Conservation (phyloP, 2,113 vertebrate genomes). For the Passer montanus region DNA sequence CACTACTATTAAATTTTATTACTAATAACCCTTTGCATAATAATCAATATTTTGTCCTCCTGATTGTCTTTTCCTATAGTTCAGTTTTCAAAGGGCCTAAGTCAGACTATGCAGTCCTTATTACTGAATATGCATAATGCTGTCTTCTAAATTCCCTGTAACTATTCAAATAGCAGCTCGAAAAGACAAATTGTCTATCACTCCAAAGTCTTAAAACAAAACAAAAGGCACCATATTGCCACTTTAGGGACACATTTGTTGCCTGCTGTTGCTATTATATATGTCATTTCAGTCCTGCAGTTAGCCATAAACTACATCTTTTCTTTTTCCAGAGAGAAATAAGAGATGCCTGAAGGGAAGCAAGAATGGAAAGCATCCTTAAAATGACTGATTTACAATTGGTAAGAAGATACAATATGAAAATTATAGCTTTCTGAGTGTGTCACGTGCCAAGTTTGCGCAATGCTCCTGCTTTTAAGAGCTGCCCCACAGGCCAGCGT, state of each 20-base stretch:
- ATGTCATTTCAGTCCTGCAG: conserved; percentile 83
- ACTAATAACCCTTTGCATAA: background rate
- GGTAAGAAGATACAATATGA: conserved; percentile 74
- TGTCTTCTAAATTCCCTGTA: conserved; percentile 75
- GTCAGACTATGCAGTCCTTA: conserved; percentile 12
- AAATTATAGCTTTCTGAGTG: conserved; percentile 69
- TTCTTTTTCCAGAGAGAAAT: conserved; percentile 81
- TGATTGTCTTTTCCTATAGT: background rate
- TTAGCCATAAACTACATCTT: conserved; percentile 84
- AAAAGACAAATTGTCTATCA: conserved; percentile 79
- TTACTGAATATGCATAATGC: conserved; percentile 61
- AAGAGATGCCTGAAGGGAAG: conserved; percentile 81
- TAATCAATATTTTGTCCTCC: conserved; percentile 5
- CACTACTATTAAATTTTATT: background rate
- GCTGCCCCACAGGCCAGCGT: background rate
- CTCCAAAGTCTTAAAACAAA: conserved; percentile 79
- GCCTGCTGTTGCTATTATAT: conserved; percentile 84
- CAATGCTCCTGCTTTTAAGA: background rate
- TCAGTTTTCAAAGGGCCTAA: background rate
- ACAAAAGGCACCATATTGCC: conserved; percentile 84
- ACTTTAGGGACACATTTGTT: conserved; percentile 84
- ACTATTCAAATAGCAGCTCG: conserved; percentile 76
- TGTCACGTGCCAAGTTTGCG: background rate
- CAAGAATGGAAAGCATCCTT: conserved; percentile 79
- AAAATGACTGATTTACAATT: conserved; percentile 83